Base-by-base conservation (phyloP, 2,113 vertebrate genomes). In the Aphelocoma coerulescens region DNA sequence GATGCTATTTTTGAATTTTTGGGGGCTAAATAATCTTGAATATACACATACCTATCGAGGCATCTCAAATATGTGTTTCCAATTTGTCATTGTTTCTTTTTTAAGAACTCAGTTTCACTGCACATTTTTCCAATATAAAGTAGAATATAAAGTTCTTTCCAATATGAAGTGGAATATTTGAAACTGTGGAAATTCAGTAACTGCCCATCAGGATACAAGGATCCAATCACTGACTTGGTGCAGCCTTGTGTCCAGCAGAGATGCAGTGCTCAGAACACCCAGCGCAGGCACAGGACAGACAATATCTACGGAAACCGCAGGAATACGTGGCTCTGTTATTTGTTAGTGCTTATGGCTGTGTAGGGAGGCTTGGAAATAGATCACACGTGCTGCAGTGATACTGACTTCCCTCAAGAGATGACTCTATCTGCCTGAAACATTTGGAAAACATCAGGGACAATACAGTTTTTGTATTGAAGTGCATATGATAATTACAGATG, bases 11-110 rank as follows among this genome's bases (percentile, higher is more conserved):
- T 22, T 24, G 30, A 17, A 3, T 10, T 51, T 68, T 33, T 22
- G 2, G 11, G 35, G 18, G 4, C 43, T 67, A 67, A 67, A 69
- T 85, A n/a, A 55, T 92, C 20, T 61, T 48, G 57, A 43, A 18
- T 44, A 26, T 8, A 33, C 23, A 39, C 46, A 10, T 32, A 37
- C 5, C 19, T 57, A 10, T 59, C 66, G 44, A 33, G 39, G 39
- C 39, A 46, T 74, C 51, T 49, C 15, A 35, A 87, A 32, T 43
- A 44, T 0, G 0, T 2, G 1, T 58, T 79, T 74, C 7, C 1
- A 2, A 7, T 52, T 68, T 87, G 69, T 51, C 11, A 12, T 41
- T 39, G 35, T 72, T 80, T 55, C 19, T 75, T 33, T 83, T 44
- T 41, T 33, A 55, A 48, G 46, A 74, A n/a, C 44, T 67, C 35